Evolutionary conservation across 2,113 vertebrate genomes (phyloP), one percentile per base, ranked within the genome.

Genomic region (Chrysochloris asiatica): DNA sequence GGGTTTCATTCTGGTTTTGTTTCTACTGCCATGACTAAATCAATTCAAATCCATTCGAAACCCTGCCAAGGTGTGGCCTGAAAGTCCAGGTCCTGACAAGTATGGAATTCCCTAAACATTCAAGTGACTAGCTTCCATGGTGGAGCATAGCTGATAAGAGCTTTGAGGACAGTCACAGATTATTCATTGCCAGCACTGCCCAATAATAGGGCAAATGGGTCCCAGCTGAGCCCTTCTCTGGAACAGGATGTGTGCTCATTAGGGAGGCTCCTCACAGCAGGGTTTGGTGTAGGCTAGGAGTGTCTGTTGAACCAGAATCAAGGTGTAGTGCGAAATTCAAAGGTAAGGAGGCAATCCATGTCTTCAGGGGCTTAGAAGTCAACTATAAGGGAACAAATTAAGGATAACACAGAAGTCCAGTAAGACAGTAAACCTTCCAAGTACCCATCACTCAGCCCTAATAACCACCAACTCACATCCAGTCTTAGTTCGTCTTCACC

Each of bases 321-420:
- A 52, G 48, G 83, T 52, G 28, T 9, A 76, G 38, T 48, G 24
- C 81, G 38, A 75, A 88, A 75, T 63, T n/a, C 6, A 69, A 76
- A 65, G 47, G 3, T 79, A 50, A 90, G 87, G 45, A 43, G 38
- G 69, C 69, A 38, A 28, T 26, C 22, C 41, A 14, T 43, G 41
- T 76, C 54, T n/a, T 75, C 85, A 2, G 94, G 71, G 92, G 79
- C 67, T 86, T 38, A 47, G 21, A 47, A 81, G 28, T 24, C 65
- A 43, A 28, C n/a, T 48, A 78, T 6, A 80, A 56, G 36, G 77
- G 16, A 43, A 9, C 4, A 86, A 61, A 80, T 10, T n/a, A 86
- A 67, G 38, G 17, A 11, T 71, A 9, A 50, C 33, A 84, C 17
- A 13, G 47, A 59, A 79, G 45, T 28, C 67, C n/a, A 81, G 19